Evolutionary conservation across 1,140 invertebrate species (phyloP).

Genomic region (Rhynchophorus ferrugineus): DNA sequence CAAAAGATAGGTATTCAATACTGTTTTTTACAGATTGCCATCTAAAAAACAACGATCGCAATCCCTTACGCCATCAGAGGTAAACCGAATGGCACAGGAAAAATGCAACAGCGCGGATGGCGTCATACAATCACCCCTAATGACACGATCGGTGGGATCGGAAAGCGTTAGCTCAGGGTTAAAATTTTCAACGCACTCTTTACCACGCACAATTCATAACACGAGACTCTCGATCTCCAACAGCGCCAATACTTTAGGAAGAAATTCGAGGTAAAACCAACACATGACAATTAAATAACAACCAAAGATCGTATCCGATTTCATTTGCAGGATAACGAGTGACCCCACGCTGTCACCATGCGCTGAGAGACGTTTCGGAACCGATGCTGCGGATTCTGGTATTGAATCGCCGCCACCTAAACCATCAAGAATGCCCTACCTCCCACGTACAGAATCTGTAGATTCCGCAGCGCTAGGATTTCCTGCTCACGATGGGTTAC

Average conservation of each 20-base stretch:
- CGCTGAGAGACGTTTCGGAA: constrained; percentile 36
- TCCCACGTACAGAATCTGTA: constrained; percentile 41
- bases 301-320: no score
- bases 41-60: constrained; percentile 62
- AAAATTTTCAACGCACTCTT: constrained; percentile 51
- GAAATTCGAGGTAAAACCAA: constrained; percentile 31
- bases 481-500: constrained; percentile 35
- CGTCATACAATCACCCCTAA: constrained; percentile 45
- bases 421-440: constrained; percentile 55
- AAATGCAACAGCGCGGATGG: constrained; percentile 56
- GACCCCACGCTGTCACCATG: constrained; percentile 48
- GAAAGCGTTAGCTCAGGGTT: constrained; percentile 32
- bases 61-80: constrained; percentile 55
- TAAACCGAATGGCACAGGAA: constrained; percentile 43
- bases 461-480: constrained; percentile 33
- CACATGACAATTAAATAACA: neutral
- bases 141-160: constrained; percentile 38
- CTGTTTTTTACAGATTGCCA: constrained; percentile 43
- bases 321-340: constrained; percentile 46
- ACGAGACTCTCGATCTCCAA: constrained; percentile 34
- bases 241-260: constrained; percentile 35
- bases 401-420: constrained; percentile 59
- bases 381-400: constrained; percentile 31
- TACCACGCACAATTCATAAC: constrained; percentile 42
- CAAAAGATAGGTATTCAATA: no score